Conservation (phyloP, 2,888 invertebrate genomes). For the Mythimna ferrago region DNA sequence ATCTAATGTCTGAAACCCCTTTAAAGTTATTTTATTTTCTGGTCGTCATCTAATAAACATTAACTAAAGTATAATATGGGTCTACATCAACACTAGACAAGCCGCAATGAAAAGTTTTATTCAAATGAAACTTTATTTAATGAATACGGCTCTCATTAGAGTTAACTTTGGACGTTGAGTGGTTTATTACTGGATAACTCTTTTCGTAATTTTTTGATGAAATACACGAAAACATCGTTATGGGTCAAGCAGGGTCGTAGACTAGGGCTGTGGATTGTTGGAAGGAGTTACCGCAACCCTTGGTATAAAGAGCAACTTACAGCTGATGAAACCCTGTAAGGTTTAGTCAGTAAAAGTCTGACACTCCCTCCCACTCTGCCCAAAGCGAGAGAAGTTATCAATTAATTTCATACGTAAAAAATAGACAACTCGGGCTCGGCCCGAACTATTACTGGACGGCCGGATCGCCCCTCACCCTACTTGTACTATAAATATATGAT, state of each 20-base stretch:
- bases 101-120: conserved; percentile 48
- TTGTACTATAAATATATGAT: conserved; percentile 14
- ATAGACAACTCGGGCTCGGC: too few species aligned
- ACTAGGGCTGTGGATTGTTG: too few species aligned
- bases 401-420: too few species aligned
- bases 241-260: conserved; percentile 5
- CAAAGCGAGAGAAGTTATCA: background rate
- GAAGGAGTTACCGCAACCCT: too few species aligned
- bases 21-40: conserved; percentile 10
- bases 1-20: background rate
- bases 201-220: conserved; percentile 31
- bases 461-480: background rate
- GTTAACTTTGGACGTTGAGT: conserved; percentile 30
- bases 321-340: too few species aligned
- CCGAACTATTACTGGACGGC: too few species aligned
- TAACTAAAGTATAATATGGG: conserved; percentile 23
- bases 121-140: conserved; percentile 52
- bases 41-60: conserved; percentile 18
- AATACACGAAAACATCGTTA: conserved; percentile 28
- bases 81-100: conserved; percentile 33
- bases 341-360: background rate
- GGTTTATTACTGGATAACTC: conserved; percentile 12
- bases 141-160: conserved; percentile 53
- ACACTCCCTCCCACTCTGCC: background rate
- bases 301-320: too few species aligned